Conservation (phyloP, 2,888 invertebrate genomes). For the Chrysolina americana region DNA sequence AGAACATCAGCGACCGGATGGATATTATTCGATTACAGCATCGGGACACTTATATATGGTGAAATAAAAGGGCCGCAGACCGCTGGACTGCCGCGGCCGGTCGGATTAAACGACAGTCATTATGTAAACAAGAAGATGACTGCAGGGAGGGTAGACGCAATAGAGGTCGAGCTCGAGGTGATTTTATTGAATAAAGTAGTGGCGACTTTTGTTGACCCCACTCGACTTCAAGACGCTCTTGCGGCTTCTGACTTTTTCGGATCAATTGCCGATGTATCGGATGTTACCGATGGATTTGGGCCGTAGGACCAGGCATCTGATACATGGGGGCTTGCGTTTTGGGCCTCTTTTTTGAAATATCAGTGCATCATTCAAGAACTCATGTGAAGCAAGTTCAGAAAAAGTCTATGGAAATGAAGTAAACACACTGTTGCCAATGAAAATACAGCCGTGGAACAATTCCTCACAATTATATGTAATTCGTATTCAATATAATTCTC, state of each 20-base stretch:
- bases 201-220: constrained; percentile 41
- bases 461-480: too few species aligned
- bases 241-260: constrained; percentile 1
- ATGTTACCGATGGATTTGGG: not conserved
- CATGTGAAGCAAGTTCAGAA: too few species aligned
- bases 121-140: constrained; percentile 68
- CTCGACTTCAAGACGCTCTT: constrained; percentile 9
- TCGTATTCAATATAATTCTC: too few species aligned
- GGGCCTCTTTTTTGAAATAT: too few species aligned
- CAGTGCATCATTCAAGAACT: too few species aligned
- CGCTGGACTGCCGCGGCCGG: constrained; percentile 56
- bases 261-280: not conserved
- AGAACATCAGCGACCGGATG: constrained; percentile 54
- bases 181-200: constrained; percentile 64
- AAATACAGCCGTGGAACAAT: too few species aligned
- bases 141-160: constrained; percentile 56
- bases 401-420: too few species aligned
- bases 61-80: constrained; percentile 59
- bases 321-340: too few species aligned
- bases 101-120: constrained; percentile 65
- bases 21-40: constrained; percentile 60
- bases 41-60: constrained; percentile 46
- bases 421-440: too few species aligned
- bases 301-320: too few species aligned
- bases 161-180: constrained; percentile 56